Evolutionary conservation across 1,140 invertebrate genomes (phyloP), one percentile per base, ranked within the genome.

Genomic region (Agrilus planipennis): DNA sequence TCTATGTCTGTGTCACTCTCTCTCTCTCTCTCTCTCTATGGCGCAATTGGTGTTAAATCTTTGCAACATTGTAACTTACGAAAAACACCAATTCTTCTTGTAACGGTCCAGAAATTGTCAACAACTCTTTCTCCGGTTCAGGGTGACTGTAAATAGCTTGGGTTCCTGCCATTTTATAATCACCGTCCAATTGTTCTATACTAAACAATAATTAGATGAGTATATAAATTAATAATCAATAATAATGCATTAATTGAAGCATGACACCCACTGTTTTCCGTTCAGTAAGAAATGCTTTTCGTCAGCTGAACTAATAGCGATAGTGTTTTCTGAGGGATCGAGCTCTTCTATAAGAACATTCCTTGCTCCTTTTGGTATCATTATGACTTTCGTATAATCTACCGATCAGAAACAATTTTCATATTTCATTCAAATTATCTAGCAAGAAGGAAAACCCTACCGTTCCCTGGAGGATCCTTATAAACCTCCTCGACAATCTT

Each of bases 81-180:
- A 49, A 60, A 37, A 62, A 42, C 20, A 58, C 51, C n/a, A 71
- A 48, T 34, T 65, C 56, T 36, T 65, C 58, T 9, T 44, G 46
- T 15, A 66, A 52, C 0, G 70, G 69, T 4, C 68, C 68, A 31
- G 58, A 60, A n/a, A 72, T 70, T 15, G 55, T 31, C 4, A 71
- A 44, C 34, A 61, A 52, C 50, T 71, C 70, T 43, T 53, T 61
- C 0, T 61, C 43, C 2, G 52, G 45, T 47, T 64, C 61, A 11
- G 62, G 56, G 47, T 67, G 62, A 12, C 42, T 51, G 42, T 72
- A 70, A 29, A 68, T 42, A 14, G 62, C 55, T 22, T 54, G 44
- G 4, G 52, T 43, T 11, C 58, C 57, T 10, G 63, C 68, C 37
- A 68, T 62, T 12, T 49, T 30, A 37, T 63, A 62, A 40, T 61